phyloP scores from a whole-genome alignment of 2,888 invertebrate species.

The Hydrotaea diabolus region DNA sequence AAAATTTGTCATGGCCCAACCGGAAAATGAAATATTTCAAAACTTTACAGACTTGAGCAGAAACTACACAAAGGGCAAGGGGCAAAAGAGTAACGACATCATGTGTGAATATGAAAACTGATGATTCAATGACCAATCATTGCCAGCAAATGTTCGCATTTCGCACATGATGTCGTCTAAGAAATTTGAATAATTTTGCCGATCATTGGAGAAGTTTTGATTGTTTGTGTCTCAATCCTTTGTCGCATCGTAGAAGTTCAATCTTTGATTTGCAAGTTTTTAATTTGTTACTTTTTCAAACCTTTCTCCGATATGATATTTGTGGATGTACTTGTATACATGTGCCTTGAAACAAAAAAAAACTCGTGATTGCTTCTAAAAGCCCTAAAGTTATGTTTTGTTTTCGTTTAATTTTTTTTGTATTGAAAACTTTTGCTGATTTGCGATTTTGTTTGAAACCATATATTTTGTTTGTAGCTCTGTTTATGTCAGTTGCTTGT shows the following conservation, averaged over 20 bases:
- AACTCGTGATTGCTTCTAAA: conserved; percentile 61
- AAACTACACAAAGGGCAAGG: not conserved
- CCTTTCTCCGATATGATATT: not conserved
- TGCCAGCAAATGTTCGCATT: not conserved
- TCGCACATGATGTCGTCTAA: conserved; percentile 10
- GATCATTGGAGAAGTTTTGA: conserved; percentile 16
- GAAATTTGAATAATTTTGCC: conserved; percentile 12
- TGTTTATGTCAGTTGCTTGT: not conserved
- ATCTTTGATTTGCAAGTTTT: conserved; percentile 3
- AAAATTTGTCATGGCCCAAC: not conserved
- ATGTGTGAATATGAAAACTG: conserved; percentile 26
- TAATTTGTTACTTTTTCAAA: conserved; percentile 29
- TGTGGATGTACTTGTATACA: not conserved
- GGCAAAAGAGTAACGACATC: not conserved
- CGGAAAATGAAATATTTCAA: conserved; percentile 24
- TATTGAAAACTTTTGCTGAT: conserved; percentile 46
- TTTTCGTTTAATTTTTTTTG: conserved; percentile 28
- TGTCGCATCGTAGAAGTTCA: not conserved
- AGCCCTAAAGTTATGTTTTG: conserved; percentile 56
- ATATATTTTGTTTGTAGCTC: conserved; percentile 13
- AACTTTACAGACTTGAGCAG: conserved; percentile 23
- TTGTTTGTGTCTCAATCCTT: not conserved
- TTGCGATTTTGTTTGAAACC: conserved; percentile 13
- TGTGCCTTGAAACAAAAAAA: conserved; percentile 1
- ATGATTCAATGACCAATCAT: conserved; percentile 38